A percentile compares a stretch with the other conserved stretches of the same genome.
These are phyloP conservation scores for Callyntrura sp. DNA, from an alignment of 2,888 invertebrate species.

Conservation along the genomic window DNA sequence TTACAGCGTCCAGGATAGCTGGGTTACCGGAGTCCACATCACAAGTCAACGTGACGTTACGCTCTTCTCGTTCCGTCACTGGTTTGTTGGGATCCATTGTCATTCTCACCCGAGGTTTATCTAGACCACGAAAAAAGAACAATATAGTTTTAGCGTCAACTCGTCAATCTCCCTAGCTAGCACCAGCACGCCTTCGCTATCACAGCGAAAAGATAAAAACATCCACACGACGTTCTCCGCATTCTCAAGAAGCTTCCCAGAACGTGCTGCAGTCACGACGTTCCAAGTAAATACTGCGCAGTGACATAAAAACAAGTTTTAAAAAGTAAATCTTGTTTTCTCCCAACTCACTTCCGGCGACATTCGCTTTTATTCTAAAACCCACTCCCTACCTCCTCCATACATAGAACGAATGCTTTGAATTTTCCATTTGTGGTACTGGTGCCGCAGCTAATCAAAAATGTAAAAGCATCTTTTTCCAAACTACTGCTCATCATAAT, in stretches of 20 bases:
- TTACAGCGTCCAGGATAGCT: constrained; percentile 89
- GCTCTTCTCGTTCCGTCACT: constrained; percentile 91
- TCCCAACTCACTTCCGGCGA: too few species aligned
- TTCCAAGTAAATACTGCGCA: constrained; percentile 52
- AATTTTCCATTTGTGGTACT: too few species aligned
- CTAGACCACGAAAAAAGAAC: constrained; percentile 86
- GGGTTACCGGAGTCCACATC: constrained; percentile 94
- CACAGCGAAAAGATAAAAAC: neutral
- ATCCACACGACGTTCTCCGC: neutral
- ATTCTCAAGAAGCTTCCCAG: constrained; percentile 6
- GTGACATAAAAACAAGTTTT: constrained; percentile 37
- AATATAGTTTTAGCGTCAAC: constrained; percentile 30
- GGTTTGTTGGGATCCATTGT: constrained; percentile 92
- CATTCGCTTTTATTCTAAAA: too few species aligned
- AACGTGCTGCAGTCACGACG: constrained; percentile 48
- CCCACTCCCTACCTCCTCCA: too few species aligned
- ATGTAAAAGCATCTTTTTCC: neutral
- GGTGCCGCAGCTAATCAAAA: neutral
- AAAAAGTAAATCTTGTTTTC: neutral
- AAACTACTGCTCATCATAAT: too few species aligned
- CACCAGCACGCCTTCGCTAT: neutral
- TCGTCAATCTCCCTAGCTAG: neutral
- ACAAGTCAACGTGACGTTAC: constrained; percentile 93
- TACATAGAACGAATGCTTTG: too few species aligned
- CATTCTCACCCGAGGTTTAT: constrained; percentile 92